Conservation (phyloP, 1,140 invertebrate species). For the Phthorimaea operculella region DNA sequence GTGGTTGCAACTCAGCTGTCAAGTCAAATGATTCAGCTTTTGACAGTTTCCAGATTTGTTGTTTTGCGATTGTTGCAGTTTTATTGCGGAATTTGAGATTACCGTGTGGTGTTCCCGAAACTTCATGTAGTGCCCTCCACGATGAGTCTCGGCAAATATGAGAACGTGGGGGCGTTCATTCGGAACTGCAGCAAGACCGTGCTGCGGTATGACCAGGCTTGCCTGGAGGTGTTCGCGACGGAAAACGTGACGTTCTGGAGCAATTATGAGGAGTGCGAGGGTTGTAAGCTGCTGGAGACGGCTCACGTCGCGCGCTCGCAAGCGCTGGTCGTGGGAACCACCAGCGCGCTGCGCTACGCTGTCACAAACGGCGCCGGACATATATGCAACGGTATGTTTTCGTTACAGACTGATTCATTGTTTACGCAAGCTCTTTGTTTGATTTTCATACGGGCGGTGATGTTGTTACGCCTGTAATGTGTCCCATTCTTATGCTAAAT, state of each 20-base stretch:
- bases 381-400: constrained; percentile 54
- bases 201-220: constrained; percentile 50
- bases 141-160: constrained; percentile 39
- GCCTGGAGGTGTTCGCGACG: constrained; percentile 45
- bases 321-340: constrained; percentile 37
- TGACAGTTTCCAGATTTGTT: constrained; percentile 3
- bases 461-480: too few species aligned
- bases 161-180: constrained; percentile 47
- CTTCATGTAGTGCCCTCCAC: constrained; percentile 25
- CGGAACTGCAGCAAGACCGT: constrained; percentile 37
- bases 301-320: constrained; percentile 24
- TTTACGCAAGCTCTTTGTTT: not conserved
- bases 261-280: constrained; percentile 55
- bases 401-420: not conserved
- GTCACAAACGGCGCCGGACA: constrained; percentile 32
- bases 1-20: too few species aligned
- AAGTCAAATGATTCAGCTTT: not conserved
- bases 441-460: too few species aligned
- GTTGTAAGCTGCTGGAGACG: constrained; percentile 41
- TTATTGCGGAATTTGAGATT: not conserved
- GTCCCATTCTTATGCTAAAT: too few species aligned
- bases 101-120: not conserved
- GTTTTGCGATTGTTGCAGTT: not conserved
- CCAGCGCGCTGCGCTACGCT: constrained; percentile 44
- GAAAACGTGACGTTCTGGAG: constrained; percentile 44